Evolutionary conservation across 2,888 invertebrate species (phyloP).

Genomic region (Malacosoma neustria): DNA sequence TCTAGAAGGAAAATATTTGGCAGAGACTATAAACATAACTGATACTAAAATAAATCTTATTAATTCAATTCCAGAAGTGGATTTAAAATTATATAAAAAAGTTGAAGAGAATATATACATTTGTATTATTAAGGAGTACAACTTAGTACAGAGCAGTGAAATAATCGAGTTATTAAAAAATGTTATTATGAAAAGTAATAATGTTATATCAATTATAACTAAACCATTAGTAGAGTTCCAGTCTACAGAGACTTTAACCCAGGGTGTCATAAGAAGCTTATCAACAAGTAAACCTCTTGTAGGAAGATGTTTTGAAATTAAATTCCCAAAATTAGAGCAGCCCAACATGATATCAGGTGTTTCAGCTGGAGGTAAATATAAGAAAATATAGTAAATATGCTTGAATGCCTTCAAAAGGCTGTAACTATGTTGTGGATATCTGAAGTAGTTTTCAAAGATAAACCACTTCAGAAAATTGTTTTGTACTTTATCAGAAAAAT

Average conservation of each 20-base stretch:
- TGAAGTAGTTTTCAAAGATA: too few relatives aligned
- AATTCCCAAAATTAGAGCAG: constrained; percentile 51
- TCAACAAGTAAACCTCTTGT: constrained; percentile 23
- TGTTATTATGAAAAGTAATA: constrained; percentile 30
- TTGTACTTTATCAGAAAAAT: too few relatives aligned
- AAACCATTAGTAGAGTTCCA: constrained; percentile 57
- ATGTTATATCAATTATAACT: constrained; percentile 44
- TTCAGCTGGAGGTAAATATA: constrained; percentile 57
- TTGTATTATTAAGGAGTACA: constrained; percentile 48
- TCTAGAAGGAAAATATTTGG: constrained; percentile 54
- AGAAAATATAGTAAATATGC: too few relatives aligned
- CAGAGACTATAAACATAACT: constrained; percentile 31
- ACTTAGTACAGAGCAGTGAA: constrained; percentile 48
- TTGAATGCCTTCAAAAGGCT: too few relatives aligned
- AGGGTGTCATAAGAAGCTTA: constrained; percentile 42
- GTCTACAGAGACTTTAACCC: constrained; percentile 21
- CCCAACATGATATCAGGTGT: constrained; percentile 65
- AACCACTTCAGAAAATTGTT: too few relatives aligned
- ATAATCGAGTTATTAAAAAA: constrained; percentile 44
- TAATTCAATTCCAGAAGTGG: constrained; percentile 37
- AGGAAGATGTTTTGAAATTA: constrained; percentile 6
- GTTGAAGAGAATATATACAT: constrained; percentile 32
- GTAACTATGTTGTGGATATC: too few relatives aligned
- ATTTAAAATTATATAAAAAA: constrained; percentile 40
- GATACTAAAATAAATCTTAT: constrained; percentile 27